Evolutionary conservation across 1,140 invertebrate genomes (phyloP), one percentile per base, ranked within the genome.

Genomic region (Sitobion miscanthi): DNA sequence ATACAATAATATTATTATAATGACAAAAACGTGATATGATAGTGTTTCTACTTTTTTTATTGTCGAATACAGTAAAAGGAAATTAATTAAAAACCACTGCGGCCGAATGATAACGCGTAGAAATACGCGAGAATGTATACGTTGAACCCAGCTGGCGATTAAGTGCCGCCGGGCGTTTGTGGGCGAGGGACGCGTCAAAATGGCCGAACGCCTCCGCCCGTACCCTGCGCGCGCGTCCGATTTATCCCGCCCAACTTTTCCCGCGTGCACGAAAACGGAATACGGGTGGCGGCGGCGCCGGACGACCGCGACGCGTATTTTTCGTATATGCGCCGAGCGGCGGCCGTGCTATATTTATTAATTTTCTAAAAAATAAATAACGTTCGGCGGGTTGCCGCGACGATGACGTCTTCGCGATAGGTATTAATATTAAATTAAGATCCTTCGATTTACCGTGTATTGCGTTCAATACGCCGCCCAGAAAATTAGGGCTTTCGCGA

Each of bases 191-290:
- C 91, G 38, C 77, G 49, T 86, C 91, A 93, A 93, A 93, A 93
- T 93, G 91, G 91, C 77, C 91, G 91, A 57, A 93, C 91, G 91
- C 91, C 91, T 93, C 91, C 91, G 91, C 91, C 91, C 91, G 91
- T 85, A 57, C 91, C 91, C 91, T 86, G 82, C 82, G 91, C 91
- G 47, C 91, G 47, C 91, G 77, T 54, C 47, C n/a, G 17, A 85
- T 52, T 85, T n/a, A 85, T 93, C 91, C 91, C 91, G 91, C 91
- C 91, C 91, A 93, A 85, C 77, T 82, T 52, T 92, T 90, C 42
- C 11, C 21, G 42, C 49, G n/a, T 38, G 20, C 35, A 88, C 49
- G 49, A 38, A 88, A 54, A 54, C 87, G 49, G 47, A 88, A 86
- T 38, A 47, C 47, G 86, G 25, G 45, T 30, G 42, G 45, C 85